Base-by-base conservation (phyloP, 2,888 invertebrate species). In the Apotomis turbidana region DNA sequence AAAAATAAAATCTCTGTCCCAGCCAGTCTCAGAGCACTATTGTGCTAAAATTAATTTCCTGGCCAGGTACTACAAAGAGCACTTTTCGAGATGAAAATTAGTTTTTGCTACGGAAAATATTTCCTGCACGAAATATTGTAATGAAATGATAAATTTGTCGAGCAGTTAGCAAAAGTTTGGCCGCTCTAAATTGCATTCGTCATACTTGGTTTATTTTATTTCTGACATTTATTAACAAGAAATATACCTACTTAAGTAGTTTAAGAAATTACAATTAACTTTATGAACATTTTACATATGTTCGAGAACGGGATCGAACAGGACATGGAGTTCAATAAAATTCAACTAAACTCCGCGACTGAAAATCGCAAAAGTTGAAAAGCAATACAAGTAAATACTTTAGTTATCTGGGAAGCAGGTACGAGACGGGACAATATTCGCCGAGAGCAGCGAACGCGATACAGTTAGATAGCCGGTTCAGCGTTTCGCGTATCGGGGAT, bases 11-110 rank as follows among this genome's bases (percentile, higher is more conserved):
- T 62, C 55, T 71, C 60, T 55, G 36, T 57, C 8, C 44, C 59
- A 59, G 54, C 36, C 57, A 49, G 52, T 66, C 60, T 60, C 59
- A 27, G 54, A 9, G 41, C 46, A 46, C 64, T 71, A 61, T 62
- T 62, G 61, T 72, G 58, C 46, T 44, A 41, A 72, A 72, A 72
- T 72, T 68, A 68, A 68, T 72, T 72, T 72, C 68, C 52, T 55
- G 54, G 57, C 67, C 68, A 67, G 57, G 61, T 66, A 52, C 36
- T 59, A 46, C 38, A 46, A 58, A 71, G 61, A 68, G 67, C 61
- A 67, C 67, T 72, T 68, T 68, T 63, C 68, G 36, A 61, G 60
- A 71, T 68, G 51, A 63, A 72, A 72, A 68, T 72, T 72, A 72
- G 52, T 68, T 72, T 62, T 52, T 38, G 27, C 58, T 46, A 9